These are phyloP conservation scores for Octodon degus DNA, from an alignment of 2,113 vertebrate species.

Conservation along the genomic window DNA sequence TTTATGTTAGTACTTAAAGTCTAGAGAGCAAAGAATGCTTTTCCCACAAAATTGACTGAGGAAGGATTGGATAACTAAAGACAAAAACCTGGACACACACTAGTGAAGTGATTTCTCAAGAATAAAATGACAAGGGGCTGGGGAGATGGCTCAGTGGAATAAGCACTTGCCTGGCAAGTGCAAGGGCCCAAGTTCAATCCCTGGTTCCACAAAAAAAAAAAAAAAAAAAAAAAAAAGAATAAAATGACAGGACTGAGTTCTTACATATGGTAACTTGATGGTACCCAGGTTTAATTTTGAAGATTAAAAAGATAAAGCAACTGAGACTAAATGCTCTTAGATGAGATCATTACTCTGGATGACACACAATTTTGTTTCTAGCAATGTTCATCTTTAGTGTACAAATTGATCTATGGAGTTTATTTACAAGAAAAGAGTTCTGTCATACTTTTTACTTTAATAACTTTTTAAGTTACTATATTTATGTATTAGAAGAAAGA, in stretches of 20 bases:
- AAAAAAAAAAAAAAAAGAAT: too few species aligned
- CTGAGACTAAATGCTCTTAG: neutral
- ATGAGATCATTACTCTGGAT: neutral
- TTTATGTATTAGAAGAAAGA: neutral
- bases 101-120: neutral
- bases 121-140: neutral
- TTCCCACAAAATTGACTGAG: neutral
- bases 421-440: neutral
- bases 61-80: neutral
- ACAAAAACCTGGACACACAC: neutral
- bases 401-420: neutral
- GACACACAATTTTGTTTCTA: neutral
- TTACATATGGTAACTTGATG: neutral
- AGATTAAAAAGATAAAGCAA: neutral
- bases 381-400: neutral
- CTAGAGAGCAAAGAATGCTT: neutral
- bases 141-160: too few species aligned
- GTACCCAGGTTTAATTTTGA: neutral
- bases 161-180: too few species aligned
- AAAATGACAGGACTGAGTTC: neutral
- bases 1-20: neutral
- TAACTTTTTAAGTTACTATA: conserved; percentile 30
- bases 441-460: neutral
- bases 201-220: too few species aligned
- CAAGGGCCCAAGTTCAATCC: too few species aligned